These are phyloP conservation scores for Tipula unca DNA, from an alignment of 2,888 invertebrate species.

Conservation along the genomic window DNA sequence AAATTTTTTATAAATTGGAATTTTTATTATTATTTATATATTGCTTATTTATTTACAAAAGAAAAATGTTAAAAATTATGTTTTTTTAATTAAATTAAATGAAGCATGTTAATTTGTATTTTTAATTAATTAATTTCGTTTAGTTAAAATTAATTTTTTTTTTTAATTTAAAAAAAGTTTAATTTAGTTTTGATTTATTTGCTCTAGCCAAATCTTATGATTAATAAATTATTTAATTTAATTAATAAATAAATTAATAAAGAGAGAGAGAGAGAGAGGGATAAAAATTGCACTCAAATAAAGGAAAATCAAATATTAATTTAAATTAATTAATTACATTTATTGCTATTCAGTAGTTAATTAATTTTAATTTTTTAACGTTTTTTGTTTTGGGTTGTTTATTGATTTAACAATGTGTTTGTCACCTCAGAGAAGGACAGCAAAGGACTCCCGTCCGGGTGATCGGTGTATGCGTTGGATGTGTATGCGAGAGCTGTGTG, in stretches of 20 bases:
- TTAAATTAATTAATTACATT: slow-evolving; percentile 16
- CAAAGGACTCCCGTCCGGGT: slow-evolving; percentile 59
- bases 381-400: slow-evolving; percentile 25
- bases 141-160: background rate
- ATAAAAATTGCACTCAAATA: slow-evolving; percentile 9
- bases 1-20: slow-evolving; percentile 19
- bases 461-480: slow-evolving; percentile 45
- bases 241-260: background rate
- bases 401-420: slow-evolving; percentile 62
- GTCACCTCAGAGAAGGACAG: slow-evolving; percentile 72
- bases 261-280: background rate
- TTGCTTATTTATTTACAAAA: background rate
- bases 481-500: slow-evolving; percentile 43
- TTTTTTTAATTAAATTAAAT: background rate
- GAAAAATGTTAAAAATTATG: background rate
- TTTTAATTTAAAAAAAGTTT: background rate
- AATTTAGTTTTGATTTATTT: slow-evolving; percentile 17
- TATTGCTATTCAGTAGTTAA: slow-evolving; percentile 25
- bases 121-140: background rate
- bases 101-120: background rate
- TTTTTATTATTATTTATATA: background rate
- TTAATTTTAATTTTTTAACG: slow-evolving; percentile 24
- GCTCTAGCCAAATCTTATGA: background rate
- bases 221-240: slow-evolving; percentile 9
- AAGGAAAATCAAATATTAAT: background rate